These are phyloP conservation scores for Pristionchus exspectatus DNA, from an alignment of 2,888 invertebrate species.

Conservation along the genomic window DNA sequence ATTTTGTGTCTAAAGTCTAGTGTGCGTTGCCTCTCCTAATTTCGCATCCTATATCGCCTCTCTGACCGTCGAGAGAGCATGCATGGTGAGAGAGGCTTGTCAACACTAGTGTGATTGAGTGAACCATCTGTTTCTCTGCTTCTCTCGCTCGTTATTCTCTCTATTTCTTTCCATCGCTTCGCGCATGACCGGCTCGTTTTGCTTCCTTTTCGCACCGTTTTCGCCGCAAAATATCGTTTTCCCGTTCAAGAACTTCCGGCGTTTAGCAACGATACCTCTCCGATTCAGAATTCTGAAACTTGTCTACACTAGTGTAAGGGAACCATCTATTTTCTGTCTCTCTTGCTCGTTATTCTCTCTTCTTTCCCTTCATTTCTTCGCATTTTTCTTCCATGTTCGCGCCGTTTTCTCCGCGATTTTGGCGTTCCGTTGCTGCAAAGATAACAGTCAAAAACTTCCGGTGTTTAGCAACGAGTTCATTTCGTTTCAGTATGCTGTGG, in stretches of 20 bases:
- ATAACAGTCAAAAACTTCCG: not conserved
- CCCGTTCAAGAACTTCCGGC: not conserved
- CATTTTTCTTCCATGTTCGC: not conserved
- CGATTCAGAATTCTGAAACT: too few species aligned
- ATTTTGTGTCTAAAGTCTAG: constrained; percentile 14
- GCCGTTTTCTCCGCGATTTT: not conserved
- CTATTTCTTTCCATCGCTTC: not conserved
- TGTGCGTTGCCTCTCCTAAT: not conserved
- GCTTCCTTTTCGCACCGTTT: not conserved
- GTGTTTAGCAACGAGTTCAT: not conserved
- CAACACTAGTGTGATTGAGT: not conserved
- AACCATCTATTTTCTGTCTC: not conserved
- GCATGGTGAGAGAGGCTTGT: not conserved
- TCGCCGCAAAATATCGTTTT: too few species aligned
- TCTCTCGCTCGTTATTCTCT: not conserved
- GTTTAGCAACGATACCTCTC: too few species aligned
- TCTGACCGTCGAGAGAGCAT: not conserved
- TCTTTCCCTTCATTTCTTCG: not conserved
- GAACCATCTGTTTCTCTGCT: not conserved
- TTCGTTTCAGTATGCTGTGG: not conserved
- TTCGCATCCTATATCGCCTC: not conserved
- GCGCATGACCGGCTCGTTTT: not conserved
- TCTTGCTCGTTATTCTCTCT: not conserved
- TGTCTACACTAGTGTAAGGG: not conserved
- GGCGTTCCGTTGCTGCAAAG: not conserved